phyloP scores from a whole-genome alignment of 2,113 vertebrate genomes.

The Herpailurus yagouaroundi region DNA sequence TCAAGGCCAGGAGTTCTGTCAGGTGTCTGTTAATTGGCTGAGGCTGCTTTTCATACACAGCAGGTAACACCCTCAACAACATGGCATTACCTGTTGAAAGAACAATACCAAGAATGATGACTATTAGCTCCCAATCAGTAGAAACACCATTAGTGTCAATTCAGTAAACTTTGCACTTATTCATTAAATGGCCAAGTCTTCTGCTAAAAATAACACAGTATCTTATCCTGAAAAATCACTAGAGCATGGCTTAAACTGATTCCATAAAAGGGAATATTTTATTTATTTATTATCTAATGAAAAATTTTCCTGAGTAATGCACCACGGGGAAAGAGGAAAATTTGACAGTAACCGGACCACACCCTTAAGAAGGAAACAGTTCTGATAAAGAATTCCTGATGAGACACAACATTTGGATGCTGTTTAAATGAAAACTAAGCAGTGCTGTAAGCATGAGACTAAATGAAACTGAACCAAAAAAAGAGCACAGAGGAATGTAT shows the following conservation, averaged over 20 bases:
- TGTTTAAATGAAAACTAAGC: conserved; percentile 42
- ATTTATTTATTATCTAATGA: neutral
- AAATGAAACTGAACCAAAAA: conserved; percentile 2
- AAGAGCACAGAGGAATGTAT: conserved; percentile 28
- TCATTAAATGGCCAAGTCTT: neutral
- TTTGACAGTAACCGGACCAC: conserved; percentile 32
- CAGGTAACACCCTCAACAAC: conserved; percentile 93
- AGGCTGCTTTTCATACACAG: conserved; percentile 91
- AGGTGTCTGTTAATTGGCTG: conserved; percentile 87
- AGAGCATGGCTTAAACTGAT: neutral
- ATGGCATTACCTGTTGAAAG: conserved; percentile 90
- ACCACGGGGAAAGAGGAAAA: neutral
- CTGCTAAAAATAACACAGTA: neutral
- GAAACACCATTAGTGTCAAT: neutral
- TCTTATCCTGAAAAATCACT: neutral
- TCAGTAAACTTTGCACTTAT: neutral
- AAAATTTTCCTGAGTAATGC: neutral
- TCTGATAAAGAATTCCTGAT: neutral
- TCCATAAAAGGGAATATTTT: neutral
- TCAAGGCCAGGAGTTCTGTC: conserved; percentile 86
- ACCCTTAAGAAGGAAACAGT: neutral
- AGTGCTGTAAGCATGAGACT: conserved; percentile 34
- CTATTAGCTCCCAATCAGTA: neutral
- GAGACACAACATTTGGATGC: conserved; percentile 22
- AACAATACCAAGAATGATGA: neutral